Conservation (phyloP, 2,113 vertebrate species). For the Crypturellus undulatus region DNA sequence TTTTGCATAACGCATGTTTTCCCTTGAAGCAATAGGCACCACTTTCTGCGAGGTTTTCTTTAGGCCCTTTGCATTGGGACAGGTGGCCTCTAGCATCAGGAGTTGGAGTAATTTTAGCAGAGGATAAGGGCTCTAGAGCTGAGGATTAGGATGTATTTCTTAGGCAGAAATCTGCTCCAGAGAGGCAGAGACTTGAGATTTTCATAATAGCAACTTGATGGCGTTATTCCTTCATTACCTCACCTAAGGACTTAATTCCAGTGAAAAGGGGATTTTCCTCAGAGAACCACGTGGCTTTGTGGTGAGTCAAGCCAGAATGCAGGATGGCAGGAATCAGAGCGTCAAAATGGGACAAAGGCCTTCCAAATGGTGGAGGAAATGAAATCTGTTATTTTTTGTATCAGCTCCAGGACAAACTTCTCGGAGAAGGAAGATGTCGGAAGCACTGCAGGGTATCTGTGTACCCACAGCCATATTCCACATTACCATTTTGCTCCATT, state of each 20-base stretch:
- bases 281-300: not conserved
- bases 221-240: not conserved
- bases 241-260: not conserved
- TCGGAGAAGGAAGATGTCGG: not conserved
- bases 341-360: not conserved
- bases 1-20: not conserved
- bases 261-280: rapidly evolving
- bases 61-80: not conserved
- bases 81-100: not conserved
- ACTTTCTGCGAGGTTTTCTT: not conserved
- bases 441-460: rapidly evolving
- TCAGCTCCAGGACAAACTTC: not conserved
- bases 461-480: too few species aligned
- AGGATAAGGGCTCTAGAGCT: not conserved
- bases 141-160: not conserved
- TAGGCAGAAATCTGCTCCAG: not conserved
- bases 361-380: not conserved
- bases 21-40: not conserved
- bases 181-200: not conserved
- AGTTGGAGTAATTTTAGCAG: not conserved
- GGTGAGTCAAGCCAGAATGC: too few species aligned
- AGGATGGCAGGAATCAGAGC: not conserved
- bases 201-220: not conserved
- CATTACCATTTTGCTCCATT: not conserved
- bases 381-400: not conserved